Evolutionary conservation across 2,888 invertebrate genomes (phyloP).

Genomic region (Pseudococcus jackbeardsleyi): DNA sequence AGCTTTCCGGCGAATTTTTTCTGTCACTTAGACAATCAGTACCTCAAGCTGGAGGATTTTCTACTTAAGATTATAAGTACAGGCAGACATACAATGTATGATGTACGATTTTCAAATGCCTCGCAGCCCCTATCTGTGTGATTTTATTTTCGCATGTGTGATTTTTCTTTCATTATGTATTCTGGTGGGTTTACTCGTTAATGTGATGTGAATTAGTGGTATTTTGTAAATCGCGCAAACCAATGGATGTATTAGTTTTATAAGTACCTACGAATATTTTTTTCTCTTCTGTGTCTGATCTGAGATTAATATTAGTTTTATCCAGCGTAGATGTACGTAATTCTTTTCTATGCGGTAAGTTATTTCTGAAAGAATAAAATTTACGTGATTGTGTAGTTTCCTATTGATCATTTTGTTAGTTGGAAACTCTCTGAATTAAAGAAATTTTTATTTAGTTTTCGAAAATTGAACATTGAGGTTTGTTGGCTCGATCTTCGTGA

Average conservation of each 20-base stretch:
- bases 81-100: neutral
- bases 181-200: neutral
- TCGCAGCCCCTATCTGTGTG: constrained; percentile 23
- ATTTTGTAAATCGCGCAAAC: constrained; percentile 17
- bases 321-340: neutral
- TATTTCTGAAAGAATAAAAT: neutral
- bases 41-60: neutral
- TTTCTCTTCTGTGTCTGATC: neutral
- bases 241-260: neutral
- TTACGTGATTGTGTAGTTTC: neutral
- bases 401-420: neutral
- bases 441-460: too few relatives aligned
- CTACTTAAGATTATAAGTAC: neutral
- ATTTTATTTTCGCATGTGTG: neutral
- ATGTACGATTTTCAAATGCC: constrained; percentile 3
- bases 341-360: neutral
- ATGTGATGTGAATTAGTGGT: constrained; percentile 23
- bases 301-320: neutral
- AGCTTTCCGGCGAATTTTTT: neutral
- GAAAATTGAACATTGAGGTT: too few relatives aligned
- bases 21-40: neutral
- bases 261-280: constrained; percentile 3
- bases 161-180: neutral
- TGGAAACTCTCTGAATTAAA: too few relatives aligned
- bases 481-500: too few relatives aligned